Conservation (phyloP, 2,113 vertebrate genomes). For the Istiophorus platypterus region DNA sequence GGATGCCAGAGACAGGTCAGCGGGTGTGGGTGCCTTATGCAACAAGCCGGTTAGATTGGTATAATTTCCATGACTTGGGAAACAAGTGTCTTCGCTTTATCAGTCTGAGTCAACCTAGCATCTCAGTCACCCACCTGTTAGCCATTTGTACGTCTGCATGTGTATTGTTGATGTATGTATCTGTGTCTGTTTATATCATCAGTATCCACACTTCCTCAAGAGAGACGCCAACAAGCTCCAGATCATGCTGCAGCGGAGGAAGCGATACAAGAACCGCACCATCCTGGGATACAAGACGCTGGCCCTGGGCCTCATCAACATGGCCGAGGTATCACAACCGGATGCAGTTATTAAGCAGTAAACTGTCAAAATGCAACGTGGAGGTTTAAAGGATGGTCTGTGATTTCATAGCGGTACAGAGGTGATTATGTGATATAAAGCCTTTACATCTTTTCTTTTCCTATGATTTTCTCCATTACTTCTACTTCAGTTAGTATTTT, state of each 20-base stretch:
- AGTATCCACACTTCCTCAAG: slow-evolving; percentile 96
- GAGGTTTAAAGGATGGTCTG: no score
- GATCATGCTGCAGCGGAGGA: slow-evolving; percentile 93
- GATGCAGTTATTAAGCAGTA: not conserved
- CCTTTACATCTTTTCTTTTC: no score
- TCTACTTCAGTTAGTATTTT: no score
- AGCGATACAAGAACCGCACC: slow-evolving; percentile 94
- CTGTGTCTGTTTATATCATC: not conserved
- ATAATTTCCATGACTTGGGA: slow-evolving; percentile 18
- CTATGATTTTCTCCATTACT: no score
- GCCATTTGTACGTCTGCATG: not conserved
- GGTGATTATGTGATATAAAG: no score
- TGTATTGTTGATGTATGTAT: not conserved
- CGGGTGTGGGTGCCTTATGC: slow-evolving; percentile 10
- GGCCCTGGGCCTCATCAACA: slow-evolving; percentile 93
- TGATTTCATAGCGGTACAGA: no score
- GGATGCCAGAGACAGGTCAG: slow-evolving; percentile 13
- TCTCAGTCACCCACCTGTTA: not conserved
- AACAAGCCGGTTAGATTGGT: slow-evolving; percentile 2
- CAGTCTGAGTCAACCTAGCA: not conserved
- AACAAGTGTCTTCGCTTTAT: slow-evolving; percentile 2
- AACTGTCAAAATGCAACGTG: no score
- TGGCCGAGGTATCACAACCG: slow-evolving; percentile 88
- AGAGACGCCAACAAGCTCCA: slow-evolving; percentile 94
- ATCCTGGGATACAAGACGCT: slow-evolving; percentile 95